A percentile compares a stretch with the other conserved stretches of the same genome.
Evolutionary conservation across 2,797 vertebrate species (phyloP).

Genomic region (Etheostoma nigrum): DNA sequence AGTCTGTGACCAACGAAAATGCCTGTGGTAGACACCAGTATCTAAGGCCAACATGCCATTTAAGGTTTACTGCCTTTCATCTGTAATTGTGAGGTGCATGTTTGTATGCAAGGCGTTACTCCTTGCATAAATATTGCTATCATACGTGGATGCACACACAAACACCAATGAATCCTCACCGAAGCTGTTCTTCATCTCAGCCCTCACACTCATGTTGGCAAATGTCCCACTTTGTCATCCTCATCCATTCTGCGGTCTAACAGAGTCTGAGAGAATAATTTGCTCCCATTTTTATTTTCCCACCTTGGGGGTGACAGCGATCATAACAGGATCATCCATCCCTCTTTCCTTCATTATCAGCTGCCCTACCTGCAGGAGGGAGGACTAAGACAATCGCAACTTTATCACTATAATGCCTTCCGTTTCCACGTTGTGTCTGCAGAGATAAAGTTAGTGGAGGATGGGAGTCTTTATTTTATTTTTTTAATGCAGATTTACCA

Average conservation of each 20-base stretch:
- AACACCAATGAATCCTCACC: constrained; percentile 27
- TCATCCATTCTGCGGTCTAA: constrained; percentile 18
- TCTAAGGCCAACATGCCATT: constrained; percentile 56
- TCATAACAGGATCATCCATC: constrained; percentile 35
- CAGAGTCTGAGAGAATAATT: constrained; percentile 9
- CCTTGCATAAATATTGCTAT: constrained; percentile 44
- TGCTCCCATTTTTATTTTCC: constrained; percentile 18
- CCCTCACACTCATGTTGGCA: constrained; percentile 27
- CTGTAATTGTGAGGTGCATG: constrained; percentile 31
- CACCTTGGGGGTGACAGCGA: constrained; percentile 7
- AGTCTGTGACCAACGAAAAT: constrained; percentile 43
- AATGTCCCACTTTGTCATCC: constrained; percentile 19
- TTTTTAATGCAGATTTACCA: constrained; percentile 4
- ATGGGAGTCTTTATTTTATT: constrained; percentile 19
- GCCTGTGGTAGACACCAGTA: constrained; percentile 56
- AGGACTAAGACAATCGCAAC: constrained; percentile 15
- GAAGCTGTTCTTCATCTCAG: constrained; percentile 44
- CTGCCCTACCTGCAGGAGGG: constrained; percentile 23
- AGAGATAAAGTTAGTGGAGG: constrained; percentile 23
- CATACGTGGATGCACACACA: constrained; percentile 21
- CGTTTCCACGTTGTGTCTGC: constrained; percentile 27
- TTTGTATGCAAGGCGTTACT: constrained; percentile 42
- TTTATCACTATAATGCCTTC: constrained; percentile 43
- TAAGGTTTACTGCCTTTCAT: constrained; percentile 57
- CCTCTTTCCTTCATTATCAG: constrained; percentile 46